Conservation (phyloP, 1,140 invertebrate species). For the Tetramorium simillimum region DNA sequence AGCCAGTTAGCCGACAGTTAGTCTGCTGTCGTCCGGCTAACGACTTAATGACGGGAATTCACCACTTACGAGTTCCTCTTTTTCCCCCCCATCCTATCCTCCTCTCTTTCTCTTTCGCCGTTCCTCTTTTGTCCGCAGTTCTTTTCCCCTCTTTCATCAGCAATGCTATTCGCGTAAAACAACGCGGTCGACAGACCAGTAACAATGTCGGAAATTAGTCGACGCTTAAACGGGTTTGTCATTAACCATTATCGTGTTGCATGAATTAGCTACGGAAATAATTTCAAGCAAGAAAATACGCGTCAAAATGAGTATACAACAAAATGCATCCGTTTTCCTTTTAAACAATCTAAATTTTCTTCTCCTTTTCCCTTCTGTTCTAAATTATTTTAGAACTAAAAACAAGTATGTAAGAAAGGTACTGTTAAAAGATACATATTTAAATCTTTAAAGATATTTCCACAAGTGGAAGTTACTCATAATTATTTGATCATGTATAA, state of each 20-base stretch:
- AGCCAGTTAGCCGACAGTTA: constrained; percentile 78
- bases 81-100: constrained; percentile 51
- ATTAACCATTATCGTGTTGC: constrained; percentile 51
- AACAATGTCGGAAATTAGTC: constrained; percentile 73
- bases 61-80: constrained; percentile 76
- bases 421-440: neutral
- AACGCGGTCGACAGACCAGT: constrained; percentile 55
- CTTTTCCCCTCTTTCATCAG: constrained; percentile 15
- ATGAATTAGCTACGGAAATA: constrained; percentile 49
- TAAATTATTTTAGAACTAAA: neutral
- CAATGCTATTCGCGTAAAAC: constrained; percentile 60
- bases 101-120: constrained; percentile 36
- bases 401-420: no score
- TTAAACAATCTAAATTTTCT: neutral
- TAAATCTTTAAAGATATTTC: neutral
- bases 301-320: neutral
- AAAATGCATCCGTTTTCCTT: neutral
- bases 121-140: constrained; percentile 34
- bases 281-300: constrained; percentile 14
- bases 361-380: neutral
- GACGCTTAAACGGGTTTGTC: constrained; percentile 57
- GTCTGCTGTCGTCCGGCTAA: constrained; percentile 76
- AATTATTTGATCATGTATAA: neutral
- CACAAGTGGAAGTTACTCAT: neutral
- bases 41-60: constrained; percentile 83